Evolutionary conservation across 1,140 invertebrate species (phyloP), one percentile per base, ranked within the genome.

Genomic region (Drosophila mauritiana): DNA sequence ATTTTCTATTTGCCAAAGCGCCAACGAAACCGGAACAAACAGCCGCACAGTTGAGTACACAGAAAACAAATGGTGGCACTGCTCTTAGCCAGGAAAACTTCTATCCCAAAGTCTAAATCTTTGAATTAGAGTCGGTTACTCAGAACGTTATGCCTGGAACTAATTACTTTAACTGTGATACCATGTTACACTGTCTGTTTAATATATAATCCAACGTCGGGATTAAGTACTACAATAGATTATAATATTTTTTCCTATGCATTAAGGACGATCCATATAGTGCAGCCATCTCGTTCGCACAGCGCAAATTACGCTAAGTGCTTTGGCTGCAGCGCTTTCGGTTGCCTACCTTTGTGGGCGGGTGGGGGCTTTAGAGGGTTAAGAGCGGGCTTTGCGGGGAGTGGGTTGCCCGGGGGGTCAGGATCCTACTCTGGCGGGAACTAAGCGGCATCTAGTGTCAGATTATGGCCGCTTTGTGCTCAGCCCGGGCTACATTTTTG

Each of bases 1-100:
- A 83, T 90, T 92, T 86, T 81, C 80, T 91, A 92, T 83, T 88
- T 88, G 80, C 80, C 73, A 78, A 80, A 88, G 72, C 83, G 76
- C 61, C 74, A 63, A 67, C 80, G 63, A 89, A 89, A 80, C 80
- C 84, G 73, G 84, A 88, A 84, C 84, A 84, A 88, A 89, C 83
- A 80, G 75, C 48, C 58, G 52, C 74, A 55, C 46, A 64, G 53
- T 55, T 40, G 55, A 8, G 39, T 52, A 31, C 27, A 55, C 40
- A 31, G 59, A n/a, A 20, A 36, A 61, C 6, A 27, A 48, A 15
- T 22, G 12, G 2, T 46, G 31, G 8, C 3, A 2, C 31, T 10
- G 31, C 8, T 8, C 31, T 10, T 3, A 31, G 3, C 8, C 31
- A 31, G 3, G 1, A 31, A 31, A 31, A 31, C 31, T 8, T 31